phyloP scores from a whole-genome alignment of 2,888 invertebrate species.

The Nemotelus nigrinus region DNA sequence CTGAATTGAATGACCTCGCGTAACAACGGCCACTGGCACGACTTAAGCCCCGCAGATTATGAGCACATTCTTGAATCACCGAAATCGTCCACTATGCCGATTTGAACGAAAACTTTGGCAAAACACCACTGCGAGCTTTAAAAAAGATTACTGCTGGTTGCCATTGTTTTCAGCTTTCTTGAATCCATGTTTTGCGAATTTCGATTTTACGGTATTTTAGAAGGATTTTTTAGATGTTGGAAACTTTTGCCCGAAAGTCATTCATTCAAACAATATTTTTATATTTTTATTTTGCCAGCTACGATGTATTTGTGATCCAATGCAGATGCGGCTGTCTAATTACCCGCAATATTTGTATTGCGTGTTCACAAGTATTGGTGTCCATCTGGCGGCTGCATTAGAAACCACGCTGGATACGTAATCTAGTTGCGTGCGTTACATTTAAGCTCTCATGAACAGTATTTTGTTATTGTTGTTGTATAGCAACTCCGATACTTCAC shows the following conservation, averaged over 20 bases:
- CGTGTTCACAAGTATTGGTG: not conserved
- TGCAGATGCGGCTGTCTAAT: slow-evolving; percentile 29
- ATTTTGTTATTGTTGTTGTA: slow-evolving; percentile 35
- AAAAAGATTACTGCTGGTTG: too few relatives aligned
- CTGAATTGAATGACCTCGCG: slow-evolving; percentile 1
- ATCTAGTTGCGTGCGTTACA: slow-evolving; percentile 43
- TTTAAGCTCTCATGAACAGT: slow-evolving; percentile 6
- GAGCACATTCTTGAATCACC: too few relatives aligned
- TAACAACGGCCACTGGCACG: not conserved
- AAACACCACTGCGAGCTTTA: not conserved
- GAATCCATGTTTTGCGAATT: too few relatives aligned
- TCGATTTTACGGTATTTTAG: not conserved
- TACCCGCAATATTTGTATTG: not conserved
- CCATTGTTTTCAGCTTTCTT: too few relatives aligned
- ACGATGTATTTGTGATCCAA: slow-evolving; percentile 15
- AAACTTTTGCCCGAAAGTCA: not conserved
- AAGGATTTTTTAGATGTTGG: not conserved
- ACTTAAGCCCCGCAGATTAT: not conserved
- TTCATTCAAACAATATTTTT: too few relatives aligned
- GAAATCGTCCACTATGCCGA: too few relatives aligned
- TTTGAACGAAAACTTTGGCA: not conserved
- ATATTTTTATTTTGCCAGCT: not conserved
- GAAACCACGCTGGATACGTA: slow-evolving; percentile 22
- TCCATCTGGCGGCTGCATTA: slow-evolving; percentile 32
- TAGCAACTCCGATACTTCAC: not conserved